Percentiles rank a stretch among this genome's conserved stretches.
Conservation (phyloP, 2,888 invertebrate species). For the Cyclophora albipunctata region DNA sequence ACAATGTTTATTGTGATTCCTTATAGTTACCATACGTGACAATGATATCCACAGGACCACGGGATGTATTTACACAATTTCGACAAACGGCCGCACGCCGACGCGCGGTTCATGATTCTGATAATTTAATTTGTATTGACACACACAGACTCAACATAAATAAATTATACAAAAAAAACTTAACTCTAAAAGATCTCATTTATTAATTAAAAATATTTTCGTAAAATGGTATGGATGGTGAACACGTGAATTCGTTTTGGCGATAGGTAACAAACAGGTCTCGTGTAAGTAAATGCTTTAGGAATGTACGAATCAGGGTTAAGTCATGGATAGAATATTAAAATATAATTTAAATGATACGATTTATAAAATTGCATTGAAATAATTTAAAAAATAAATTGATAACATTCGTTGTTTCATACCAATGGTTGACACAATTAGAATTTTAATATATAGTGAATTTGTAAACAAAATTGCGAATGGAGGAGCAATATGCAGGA, state of each 20-base stretch:
- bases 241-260: constrained; percentile 6
- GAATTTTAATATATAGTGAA: constrained; percentile 6
- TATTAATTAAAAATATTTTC: constrained; percentile 3
- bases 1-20: constrained; percentile 59
- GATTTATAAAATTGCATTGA: constrained; percentile 21
- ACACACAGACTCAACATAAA: constrained; percentile 43
- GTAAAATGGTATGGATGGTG: constrained; percentile 3
- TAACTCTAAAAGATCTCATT: constrained; percentile 26
- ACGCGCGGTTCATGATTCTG: background rate
- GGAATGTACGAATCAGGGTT: constrained; percentile 19
- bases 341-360: constrained; percentile 19
- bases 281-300: constrained; percentile 16
- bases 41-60: constrained; percentile 31
- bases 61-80: constrained; percentile 21
- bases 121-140: background rate
- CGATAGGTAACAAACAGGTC: constrained; percentile 11
- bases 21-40: constrained; percentile 51
- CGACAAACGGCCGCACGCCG: background rate
- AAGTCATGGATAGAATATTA: constrained; percentile 23
- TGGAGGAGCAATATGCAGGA: background rate
- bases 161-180: constrained; percentile 51
- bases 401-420: constrained; percentile 21
- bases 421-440: constrained; percentile 11
- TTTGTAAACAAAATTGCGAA: constrained; percentile 6
- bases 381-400: constrained; percentile 15